Percentiles rank a stretch among this genome's conserved stretches.
phyloP scores from a whole-genome alignment of 2,113 vertebrate genomes.

The Bubo scandiacus region DNA sequence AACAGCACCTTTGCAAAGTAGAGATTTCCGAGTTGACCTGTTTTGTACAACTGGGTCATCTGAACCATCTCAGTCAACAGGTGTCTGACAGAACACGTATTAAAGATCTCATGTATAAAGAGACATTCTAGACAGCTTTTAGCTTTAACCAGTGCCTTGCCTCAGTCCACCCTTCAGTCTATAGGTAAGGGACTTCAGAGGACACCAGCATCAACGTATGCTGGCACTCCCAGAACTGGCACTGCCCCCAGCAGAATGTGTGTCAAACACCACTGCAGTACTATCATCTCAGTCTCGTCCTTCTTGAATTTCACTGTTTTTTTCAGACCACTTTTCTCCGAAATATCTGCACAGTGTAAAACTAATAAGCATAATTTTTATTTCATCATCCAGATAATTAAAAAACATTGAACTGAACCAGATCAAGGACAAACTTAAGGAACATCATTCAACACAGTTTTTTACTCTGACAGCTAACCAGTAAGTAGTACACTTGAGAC shows the following conservation, averaged over 20 bases:
- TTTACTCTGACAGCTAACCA: neutral
- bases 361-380: constrained; percentile 18
- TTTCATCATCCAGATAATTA: constrained; percentile 55
- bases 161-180: neutral
- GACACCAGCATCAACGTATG: neutral
- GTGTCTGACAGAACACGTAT: rapidly evolving
- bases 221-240: neutral
- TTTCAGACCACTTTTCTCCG: neutral
- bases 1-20: neutral
- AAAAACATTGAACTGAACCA: constrained; percentile 52
- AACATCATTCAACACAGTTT: neutral
- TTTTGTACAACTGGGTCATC: neutral
- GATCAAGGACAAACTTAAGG: constrained; percentile 57
- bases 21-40: neutral
- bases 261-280: neutral
- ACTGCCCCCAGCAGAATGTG: neutral
- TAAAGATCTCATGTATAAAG: neutral
- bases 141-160: neutral
- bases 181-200: neutral
- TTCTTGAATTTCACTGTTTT: neutral
- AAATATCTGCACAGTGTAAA: neutral
- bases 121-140: neutral
- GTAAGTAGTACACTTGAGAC: neutral
- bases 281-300: neutral
- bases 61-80: neutral